phyloP scores from a whole-genome alignment of 2,797 vertebrate species.

The Strix occidentalis region DNA sequence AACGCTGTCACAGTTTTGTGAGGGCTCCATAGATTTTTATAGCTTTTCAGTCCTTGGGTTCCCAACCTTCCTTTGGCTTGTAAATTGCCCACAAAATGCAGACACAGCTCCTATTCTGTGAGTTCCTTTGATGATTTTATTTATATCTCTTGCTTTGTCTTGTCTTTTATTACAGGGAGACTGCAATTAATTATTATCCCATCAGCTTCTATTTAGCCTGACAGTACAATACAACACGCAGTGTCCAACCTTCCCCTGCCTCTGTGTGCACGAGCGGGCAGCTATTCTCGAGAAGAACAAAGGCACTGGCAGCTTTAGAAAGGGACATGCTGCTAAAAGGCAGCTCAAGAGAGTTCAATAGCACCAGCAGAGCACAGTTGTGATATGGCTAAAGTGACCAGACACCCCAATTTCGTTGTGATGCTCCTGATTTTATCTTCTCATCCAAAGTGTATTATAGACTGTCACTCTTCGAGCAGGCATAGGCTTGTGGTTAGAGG shows the following conservation, averaged over 20 bases:
- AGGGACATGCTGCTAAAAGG: slow-evolving; percentile 37
- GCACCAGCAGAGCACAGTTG: not conserved
- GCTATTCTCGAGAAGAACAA: slow-evolving; percentile 59
- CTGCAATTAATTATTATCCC: slow-evolving; percentile 77
- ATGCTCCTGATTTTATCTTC: not conserved
- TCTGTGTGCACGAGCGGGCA: slow-evolving; percentile 29
- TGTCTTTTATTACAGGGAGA: slow-evolving; percentile 74
- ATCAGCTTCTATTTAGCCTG: slow-evolving; percentile 73
- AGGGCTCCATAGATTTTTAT: slow-evolving; percentile 68
- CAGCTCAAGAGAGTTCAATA: not conserved
- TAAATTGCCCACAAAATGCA: slow-evolving; percentile 70
- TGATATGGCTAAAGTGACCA: not conserved
- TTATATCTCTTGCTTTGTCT: slow-evolving; percentile 74
- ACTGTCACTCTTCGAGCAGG: fast-evolving
- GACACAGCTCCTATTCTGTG: slow-evolving; percentile 66
- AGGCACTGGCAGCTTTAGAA: slow-evolving; percentile 47
- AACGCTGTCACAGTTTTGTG: slow-evolving; percentile 35
- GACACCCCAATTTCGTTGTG: not conserved
- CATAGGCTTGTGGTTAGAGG: not conserved
- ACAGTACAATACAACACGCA: slow-evolving; percentile 55
- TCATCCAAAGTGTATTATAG: not conserved
- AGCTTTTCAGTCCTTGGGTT: slow-evolving; percentile 68
- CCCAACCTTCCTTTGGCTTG: slow-evolving; percentile 73
- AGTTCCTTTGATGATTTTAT: slow-evolving; percentile 71
- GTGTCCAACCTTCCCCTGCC: slow-evolving; percentile 56